Evolutionary conservation across 2,797 vertebrate genomes (phyloP).

Genomic region (Sarcophilus harrisii): DNA sequence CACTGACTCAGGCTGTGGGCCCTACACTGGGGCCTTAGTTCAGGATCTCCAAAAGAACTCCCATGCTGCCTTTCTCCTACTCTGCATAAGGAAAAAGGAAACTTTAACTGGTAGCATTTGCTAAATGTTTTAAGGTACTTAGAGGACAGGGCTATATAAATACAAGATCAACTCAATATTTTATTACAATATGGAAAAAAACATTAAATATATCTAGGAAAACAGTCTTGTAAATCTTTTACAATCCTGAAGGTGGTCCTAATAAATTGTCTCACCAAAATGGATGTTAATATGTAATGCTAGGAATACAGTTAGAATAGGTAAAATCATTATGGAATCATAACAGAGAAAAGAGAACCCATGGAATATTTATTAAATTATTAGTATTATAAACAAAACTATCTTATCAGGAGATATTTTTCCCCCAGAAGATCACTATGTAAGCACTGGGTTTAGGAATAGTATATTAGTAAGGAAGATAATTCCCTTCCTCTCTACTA

Average conservation of each 20-base stretch:
- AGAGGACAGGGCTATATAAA: not conserved
- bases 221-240: not conserved
- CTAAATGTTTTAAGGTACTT: not conserved
- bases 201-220: not conserved
- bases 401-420: not conserved
- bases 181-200: conserved; percentile 22
- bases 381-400: not conserved
- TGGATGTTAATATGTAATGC: not conserved
- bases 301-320: not conserved
- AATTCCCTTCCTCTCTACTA: not conserved
- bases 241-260: not conserved
- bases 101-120: conserved; percentile 15
- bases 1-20: not conserved
- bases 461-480: not conserved
- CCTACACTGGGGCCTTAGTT: not conserved
- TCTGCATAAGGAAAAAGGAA: not conserved
- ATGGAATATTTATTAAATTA: not conserved
- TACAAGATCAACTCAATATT: not conserved
- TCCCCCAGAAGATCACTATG: not conserved
- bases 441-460: not conserved
- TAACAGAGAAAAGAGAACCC: not conserved
- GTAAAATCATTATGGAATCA: not conserved
- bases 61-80: not conserved
- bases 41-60: not conserved
- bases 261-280: not conserved